Base-by-base conservation (phyloP, 1,140 invertebrate species). In the Lanistes nyassanus region DNA sequence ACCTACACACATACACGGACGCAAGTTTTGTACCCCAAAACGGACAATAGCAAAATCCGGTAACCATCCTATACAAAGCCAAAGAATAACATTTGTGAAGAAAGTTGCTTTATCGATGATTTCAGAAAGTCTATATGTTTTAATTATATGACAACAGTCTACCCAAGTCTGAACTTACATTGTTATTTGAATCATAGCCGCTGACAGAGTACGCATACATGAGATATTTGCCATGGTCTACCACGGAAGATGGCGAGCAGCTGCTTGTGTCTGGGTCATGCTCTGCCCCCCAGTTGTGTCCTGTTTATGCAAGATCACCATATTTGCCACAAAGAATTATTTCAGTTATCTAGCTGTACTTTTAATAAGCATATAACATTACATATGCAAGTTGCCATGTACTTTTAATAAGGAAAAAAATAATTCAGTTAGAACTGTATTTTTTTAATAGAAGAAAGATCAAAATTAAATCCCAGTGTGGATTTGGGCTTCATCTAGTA, bases 181-280 rank as follows among this genome's bases (percentile, higher is more conserved):
- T 97, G 84, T 99, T 98, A 85, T 99, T 99, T 62, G 96, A 93
- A 87, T 99, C 97, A 87, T 98, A 98, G 6, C 97, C 97, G 87
- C 94, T 97, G 70, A 99, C 97, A 82, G 96, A 97, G 88, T 98
- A 99, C 0, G 97, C 97, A 89, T 98, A 99, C 97, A 99, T 99
- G 62, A 99, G 92, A 89, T 96, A 98, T 74, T 96, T 97, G 55
- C 97, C 97, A 26, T 96, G 96, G 89, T 96, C 77, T 0, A 94
- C 85, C 31, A 94, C 84, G 94, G 84, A 94, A 87, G 94, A 94
- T 13, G 97, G 97, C 85, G 95, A 95, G 88, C 97, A 98, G 90
- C 97, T 95, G 64, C 94, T 93, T 75, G 96, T 95, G 88, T 98
- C 96, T 11, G 97, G 96, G 91, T 97, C 97, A 90, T 98, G 97